phyloP scores from a whole-genome alignment of 2,888 invertebrate species.

The Cataglyphis cursor region DNA sequence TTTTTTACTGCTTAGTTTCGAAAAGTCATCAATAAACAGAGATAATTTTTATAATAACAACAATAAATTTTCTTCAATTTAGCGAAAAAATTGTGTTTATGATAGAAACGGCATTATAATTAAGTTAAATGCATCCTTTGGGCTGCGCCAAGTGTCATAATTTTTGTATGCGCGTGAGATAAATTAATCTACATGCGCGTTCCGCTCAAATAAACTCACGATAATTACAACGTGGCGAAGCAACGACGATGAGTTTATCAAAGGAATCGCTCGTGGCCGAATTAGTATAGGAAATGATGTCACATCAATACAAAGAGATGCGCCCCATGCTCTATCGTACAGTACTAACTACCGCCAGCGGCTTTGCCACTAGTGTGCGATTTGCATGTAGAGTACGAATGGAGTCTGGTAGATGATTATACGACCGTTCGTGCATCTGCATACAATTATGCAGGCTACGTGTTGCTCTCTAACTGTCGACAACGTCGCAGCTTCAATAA shows the following conservation, averaged over 20 bases:
- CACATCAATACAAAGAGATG: constrained; percentile 63
- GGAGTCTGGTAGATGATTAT: constrained; percentile 78
- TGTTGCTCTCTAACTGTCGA: constrained; percentile 79
- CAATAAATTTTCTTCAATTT: background rate
- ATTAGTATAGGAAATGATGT: constrained; percentile 62
- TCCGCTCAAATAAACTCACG: constrained; percentile 24
- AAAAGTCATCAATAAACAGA: background rate
- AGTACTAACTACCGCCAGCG: constrained; percentile 69
- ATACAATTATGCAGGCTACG: constrained; percentile 81
- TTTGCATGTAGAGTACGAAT: constrained; percentile 82
- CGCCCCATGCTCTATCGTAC: constrained; percentile 71
- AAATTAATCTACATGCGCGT: constrained; percentile 16
- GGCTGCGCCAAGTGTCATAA: background rate
- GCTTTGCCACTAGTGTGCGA: constrained; percentile 68
- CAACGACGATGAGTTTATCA: constrained; percentile 29
- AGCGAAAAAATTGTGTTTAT: background rate
- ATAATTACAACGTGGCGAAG: constrained; percentile 32
- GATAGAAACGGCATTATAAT: background rate
- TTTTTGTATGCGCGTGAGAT: constrained; percentile 13
- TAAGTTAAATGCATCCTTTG: background rate
- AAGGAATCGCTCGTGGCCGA: constrained; percentile 44
- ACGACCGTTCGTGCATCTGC: constrained; percentile 78
- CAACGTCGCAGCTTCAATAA: constrained; percentile 64
- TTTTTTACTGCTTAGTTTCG: background rate
- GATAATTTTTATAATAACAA: background rate